Percentiles rank a stretch among this genome's conserved stretches.
phyloP scores from a whole-genome alignment of 2,888 invertebrate species.

The Blera fallax region DNA sequence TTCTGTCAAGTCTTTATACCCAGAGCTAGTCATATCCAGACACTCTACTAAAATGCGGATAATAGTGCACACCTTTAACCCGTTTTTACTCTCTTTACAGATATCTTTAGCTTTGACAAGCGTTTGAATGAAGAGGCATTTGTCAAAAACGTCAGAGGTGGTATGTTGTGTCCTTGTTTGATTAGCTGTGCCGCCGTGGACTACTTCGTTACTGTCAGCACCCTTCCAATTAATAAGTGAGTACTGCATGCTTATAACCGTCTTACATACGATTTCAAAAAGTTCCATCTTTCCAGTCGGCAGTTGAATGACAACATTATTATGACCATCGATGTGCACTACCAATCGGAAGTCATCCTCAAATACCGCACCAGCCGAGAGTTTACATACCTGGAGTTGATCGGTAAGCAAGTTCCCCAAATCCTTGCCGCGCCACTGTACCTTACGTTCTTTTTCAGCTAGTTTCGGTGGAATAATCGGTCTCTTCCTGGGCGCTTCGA shows the following conservation, averaged over 20 bases:
- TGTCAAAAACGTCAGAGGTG: constrained; percentile 76
- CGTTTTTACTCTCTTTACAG: constrained; percentile 66
- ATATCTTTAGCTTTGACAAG: constrained; percentile 78
- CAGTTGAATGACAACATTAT: constrained; percentile 59
- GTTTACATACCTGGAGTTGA: constrained; percentile 81
- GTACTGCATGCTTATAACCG: not conserved
- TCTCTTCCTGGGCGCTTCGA: constrained; percentile 82
- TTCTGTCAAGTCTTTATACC: too few species aligned
- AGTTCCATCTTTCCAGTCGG: constrained; percentile 36
- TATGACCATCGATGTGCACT: constrained; percentile 81
- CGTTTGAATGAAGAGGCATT: constrained; percentile 76
- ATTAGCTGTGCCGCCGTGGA: constrained; percentile 78
- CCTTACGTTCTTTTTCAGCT: constrained; percentile 76
- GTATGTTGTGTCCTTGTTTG: constrained; percentile 79
- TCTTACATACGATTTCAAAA: not conserved
- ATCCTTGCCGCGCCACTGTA: not conserved
- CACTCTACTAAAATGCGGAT: too few species aligned
- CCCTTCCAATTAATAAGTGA: constrained; percentile 35
- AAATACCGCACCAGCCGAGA: constrained; percentile 81
- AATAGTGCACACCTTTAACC: too few species aligned
- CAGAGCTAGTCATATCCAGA: too few species aligned
- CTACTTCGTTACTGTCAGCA: constrained; percentile 76
- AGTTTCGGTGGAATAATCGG: constrained; percentile 82
- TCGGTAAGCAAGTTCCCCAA: constrained; percentile 76
- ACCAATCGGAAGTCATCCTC: constrained; percentile 79